Evolutionary conservation across 2,113 vertebrate species (phyloP).

Genomic region (Campylomormyrus tamandua): DNA sequence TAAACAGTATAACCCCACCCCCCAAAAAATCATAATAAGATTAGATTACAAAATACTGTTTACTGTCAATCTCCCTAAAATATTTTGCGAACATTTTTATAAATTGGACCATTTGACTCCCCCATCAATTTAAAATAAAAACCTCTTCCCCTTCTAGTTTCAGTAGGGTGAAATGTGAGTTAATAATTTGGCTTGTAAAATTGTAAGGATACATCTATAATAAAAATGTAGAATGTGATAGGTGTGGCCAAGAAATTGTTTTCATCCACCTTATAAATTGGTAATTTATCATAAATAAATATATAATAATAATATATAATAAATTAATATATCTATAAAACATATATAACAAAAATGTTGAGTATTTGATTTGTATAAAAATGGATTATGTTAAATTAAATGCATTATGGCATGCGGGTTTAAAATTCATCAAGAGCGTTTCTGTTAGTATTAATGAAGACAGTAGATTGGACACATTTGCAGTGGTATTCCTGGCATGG

Average conservation of each 20-base stretch:
- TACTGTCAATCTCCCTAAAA: not conserved
- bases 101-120: not conserved
- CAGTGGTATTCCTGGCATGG: conserved; percentile 22
- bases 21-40: not conserved
- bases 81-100: not conserved
- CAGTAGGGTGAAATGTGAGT: not conserved
- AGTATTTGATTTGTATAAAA: not conserved
- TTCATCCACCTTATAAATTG: not conserved
- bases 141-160: not conserved
- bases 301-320: not conserved
- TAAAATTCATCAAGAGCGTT: conserved; percentile 19
- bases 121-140: not conserved
- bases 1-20: not conserved
- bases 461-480: conserved; percentile 44
- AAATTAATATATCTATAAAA: conserved; percentile 35
- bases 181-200: not conserved
- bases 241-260: not conserved
- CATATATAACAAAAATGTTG: conserved; percentile 46
- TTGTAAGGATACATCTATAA: not conserved
- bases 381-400: conserved; percentile 29
- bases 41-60: not conserved
- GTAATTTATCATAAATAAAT: not conserved
- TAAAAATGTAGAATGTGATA: not conserved
- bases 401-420: conserved; percentile 26
- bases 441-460: conserved; percentile 57